Base-by-base conservation (phyloP, 2,113 vertebrate species). In the Acinonyx jubatus region DNA sequence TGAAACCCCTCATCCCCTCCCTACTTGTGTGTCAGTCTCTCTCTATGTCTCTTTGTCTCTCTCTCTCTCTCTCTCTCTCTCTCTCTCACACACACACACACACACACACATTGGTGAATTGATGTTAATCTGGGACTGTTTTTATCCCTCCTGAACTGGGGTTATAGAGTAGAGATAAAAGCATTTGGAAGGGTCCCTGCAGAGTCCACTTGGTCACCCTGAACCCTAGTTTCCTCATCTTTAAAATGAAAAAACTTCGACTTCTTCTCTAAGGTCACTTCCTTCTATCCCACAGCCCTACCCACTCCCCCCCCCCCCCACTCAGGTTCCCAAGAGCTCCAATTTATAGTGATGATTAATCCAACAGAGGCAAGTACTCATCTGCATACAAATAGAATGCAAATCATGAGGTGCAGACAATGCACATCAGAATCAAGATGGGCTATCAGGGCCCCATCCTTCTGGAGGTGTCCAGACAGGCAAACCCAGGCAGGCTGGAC, bases 361-460 rank as follows among this genome's bases (percentile, higher is more conserved):
- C 80, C 86, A 52, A 87, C 79, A 66, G 50, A 88, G 41, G 7
- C 88, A 63, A 97, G 76, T 27, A 3, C 90, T 94, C 88, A 97
- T 97, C 97, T 97, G 81, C 95, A 97, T 93, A 81, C 65, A 96
- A 91, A 97, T 94, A 63, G 80, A 90, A 84, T 19, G 69, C 45
- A 96, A 81, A 85, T 50, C 80, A 45, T 12, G n/a, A 86, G 81
- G 69, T 23, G 13, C 55, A 50, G 36, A 50, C 38, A 89, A 78
- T 84, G 48, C 78, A 76, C n/a, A 8, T 76, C 68, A 27, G 48
- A 65, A 68, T 79, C 82, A 14, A 38, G 79, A 38, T 7, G 27
- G 66, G n/a, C 94, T 95, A 63, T 83, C 79, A 65, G 89, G 36
- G 63, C 23, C 12, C n/a, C n/a, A 27, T 23, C 16, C 61, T 65